Conservation (phyloP, 2,797 vertebrate genomes). For the Melanotaenia parkinsoni region DNA sequence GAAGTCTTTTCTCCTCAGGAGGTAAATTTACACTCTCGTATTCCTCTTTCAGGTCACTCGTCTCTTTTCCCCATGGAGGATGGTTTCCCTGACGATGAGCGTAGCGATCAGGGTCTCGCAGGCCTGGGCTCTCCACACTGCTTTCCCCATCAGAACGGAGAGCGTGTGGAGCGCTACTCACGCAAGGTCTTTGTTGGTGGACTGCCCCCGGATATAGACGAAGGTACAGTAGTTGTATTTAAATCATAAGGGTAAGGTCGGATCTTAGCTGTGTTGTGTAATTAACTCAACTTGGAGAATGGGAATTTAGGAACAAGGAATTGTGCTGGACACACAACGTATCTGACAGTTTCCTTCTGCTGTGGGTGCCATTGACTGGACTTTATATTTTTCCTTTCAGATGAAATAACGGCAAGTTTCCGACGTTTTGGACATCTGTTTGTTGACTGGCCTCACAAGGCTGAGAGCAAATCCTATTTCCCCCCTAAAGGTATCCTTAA, state of each 20-base stretch:
- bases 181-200: conserved; percentile 98
- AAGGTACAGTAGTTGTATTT: conserved; percentile 83
- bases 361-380: background rate
- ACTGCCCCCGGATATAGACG: conserved; percentile 96
- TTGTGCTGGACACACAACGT: background rate
- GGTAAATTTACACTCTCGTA: conserved; percentile 25
- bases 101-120: conserved; percentile 92
- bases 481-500: conserved; percentile 93
- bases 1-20: background rate
- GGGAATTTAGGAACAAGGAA: background rate
- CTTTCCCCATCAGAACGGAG: conserved; percentile 99
- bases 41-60: conserved; percentile 88
- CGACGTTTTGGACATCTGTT: conserved; percentile 98
- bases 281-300: background rate
- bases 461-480: conserved; percentile 99
- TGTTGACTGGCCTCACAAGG: conserved; percentile 99
- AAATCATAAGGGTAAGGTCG: background rate
- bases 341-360: background rate
- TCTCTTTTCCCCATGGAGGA: conserved; percentile 99
- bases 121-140: conserved; percentile 96
- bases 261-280: background rate
- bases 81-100: conserved; percentile 96
- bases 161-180: conserved; percentile 97
- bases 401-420: conserved; percentile 99
- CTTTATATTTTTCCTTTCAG: conserved; percentile 71